Base-by-base conservation (phyloP, 2,888 invertebrate genomes). In the Drosophila longiperda region DNA sequence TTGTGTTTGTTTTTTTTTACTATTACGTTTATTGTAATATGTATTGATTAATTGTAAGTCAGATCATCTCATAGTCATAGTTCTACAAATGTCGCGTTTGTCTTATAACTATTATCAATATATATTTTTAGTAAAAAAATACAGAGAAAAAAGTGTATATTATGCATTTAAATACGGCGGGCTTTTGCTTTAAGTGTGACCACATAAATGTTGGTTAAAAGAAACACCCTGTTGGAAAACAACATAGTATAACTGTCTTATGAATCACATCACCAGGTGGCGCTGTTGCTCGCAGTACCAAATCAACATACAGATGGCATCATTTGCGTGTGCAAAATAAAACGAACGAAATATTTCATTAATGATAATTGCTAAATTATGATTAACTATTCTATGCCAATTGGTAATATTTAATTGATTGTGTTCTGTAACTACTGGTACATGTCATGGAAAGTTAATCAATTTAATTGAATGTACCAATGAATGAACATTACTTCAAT, bases 21-120 rank as follows among this genome's bases (percentile, higher is more conserved):
- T 73, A 69, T 81, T 73, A 80, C 66, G 73, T 78, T 75, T 71
- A 77, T 77, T 77, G 72, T 89, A 81, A 72, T 75, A 70, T 69
- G 57, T 81, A 65, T 88, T 86, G 67, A 62, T 64, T 82, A 80
- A 38, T 66, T 78, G 9, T 87, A 83, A 89, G 82, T 50, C 48
- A 45, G 64, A 73, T 89, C 84, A 90, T 87, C 87, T 87, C 90
- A 89, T 87, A 87, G 75, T 87, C 90, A 89, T 87, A 87, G 75
- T 63, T 89, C 66, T 84, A 89, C 26, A 81, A 73, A 83, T 55
- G 64, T 78, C 70, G 65, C 75, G 53, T 84, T 75, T 87, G 49
- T 64, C 42, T 52, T 76, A 80, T 54, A 64, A 62, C 70, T 58
- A 64, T 32, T 64, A 64, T 54, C 59, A 71, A 49, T 55, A 71